phyloP scores from a whole-genome alignment of 2,113 vertebrate species.

The Anhinga anhinga region DNA sequence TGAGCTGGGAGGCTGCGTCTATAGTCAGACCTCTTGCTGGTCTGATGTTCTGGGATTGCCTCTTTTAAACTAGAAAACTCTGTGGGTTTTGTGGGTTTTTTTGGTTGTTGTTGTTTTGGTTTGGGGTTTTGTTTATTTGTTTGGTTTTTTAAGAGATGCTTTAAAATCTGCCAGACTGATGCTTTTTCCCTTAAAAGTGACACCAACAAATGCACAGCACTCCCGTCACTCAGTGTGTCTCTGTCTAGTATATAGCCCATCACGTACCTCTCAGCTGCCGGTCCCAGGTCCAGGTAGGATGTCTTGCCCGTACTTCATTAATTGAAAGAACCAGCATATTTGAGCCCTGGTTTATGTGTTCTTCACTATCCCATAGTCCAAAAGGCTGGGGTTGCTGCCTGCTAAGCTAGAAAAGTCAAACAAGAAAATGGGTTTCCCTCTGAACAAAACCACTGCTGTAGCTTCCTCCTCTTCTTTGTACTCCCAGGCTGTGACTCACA shows the following conservation, averaged over 20 bases:
- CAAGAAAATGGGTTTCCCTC: neutral
- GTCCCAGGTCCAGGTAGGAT: slow-evolving; percentile 74
- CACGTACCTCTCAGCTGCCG: slow-evolving; percentile 73
- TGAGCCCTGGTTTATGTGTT: slow-evolving; percentile 72
- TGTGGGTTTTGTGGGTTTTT: neutral
- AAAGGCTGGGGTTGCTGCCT: neutral
- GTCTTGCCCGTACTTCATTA: slow-evolving; percentile 66
- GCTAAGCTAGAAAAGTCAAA: slow-evolving; percentile 54
- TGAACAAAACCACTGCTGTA: neutral
- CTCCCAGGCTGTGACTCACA: neutral
- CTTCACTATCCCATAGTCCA: slow-evolving; percentile 69
- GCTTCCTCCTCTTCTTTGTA: neutral
- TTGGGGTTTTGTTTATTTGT: too few relatives aligned
- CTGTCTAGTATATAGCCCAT: neutral
- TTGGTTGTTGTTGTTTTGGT: too few relatives aligned
- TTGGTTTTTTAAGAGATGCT: neutral
- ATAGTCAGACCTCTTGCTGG: neutral
- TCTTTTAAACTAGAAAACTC: neutral
- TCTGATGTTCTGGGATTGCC: neutral
- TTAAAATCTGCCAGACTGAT: neutral
- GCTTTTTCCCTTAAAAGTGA: neutral
- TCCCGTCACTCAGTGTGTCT: neutral
- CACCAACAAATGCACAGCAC: neutral
- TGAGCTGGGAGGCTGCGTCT: neutral
- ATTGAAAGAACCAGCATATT: slow-evolving; percentile 62